phyloP scores from a whole-genome alignment of 1,140 invertebrate genomes.

The Caenorhabditis brenneri region DNA sequence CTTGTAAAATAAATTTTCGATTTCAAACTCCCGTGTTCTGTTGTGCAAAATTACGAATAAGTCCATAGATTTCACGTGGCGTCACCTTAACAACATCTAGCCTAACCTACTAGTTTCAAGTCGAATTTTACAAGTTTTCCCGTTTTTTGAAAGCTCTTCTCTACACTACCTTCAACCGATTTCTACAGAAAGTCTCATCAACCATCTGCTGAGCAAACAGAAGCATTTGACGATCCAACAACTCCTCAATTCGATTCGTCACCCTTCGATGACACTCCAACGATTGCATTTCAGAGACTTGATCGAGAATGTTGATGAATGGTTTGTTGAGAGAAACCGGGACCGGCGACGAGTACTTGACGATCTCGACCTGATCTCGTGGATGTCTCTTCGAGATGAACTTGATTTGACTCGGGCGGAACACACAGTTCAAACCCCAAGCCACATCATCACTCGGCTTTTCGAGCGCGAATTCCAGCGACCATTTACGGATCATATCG shows the following conservation, averaged over 20 bases:
- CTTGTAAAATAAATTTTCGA: no score
- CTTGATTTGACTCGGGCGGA: constrained; percentile 42
- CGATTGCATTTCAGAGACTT: constrained; percentile 52
- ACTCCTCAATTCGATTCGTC: constrained; percentile 55
- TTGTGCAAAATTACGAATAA: no score
- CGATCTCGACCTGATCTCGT: constrained; percentile 55
- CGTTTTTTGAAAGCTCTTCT: no score
- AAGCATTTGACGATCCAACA: constrained; percentile 57
- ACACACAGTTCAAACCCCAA: constrained; percentile 1
- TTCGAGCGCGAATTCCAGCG: not conserved
- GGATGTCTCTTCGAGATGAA: constrained; percentile 42
- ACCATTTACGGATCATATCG: constrained; percentile 44
- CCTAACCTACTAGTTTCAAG: no score
- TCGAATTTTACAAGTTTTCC: no score
- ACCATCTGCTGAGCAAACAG: constrained; percentile 41
- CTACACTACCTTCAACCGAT: constrained; percentile 43
- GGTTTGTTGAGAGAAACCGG: constrained; percentile 54
- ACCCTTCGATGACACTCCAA: constrained; percentile 51
- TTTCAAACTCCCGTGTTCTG: no score
- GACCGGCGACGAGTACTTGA: constrained; percentile 54
- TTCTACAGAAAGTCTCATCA: constrained; percentile 50
- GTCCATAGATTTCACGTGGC: no score
- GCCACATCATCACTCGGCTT: not conserved
- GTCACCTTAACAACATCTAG: no score
- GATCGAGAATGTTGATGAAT: constrained; percentile 61